Evolutionary conservation across 2,888 invertebrate genomes (phyloP).

Genomic region (Dusona sp.): DNA sequence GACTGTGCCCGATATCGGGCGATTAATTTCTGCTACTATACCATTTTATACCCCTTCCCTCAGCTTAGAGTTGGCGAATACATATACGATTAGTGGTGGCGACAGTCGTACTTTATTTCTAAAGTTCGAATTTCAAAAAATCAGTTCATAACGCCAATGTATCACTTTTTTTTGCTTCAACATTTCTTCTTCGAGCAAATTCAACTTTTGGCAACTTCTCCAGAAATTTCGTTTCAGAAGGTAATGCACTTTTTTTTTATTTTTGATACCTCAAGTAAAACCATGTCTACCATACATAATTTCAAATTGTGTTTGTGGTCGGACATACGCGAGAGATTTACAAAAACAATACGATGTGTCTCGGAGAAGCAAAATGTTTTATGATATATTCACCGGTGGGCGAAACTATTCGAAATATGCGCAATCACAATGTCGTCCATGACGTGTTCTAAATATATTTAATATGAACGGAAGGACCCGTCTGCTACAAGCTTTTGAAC

Average conservation of each 20-base stretch:
- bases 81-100: not conserved
- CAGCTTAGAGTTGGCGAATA: not conserved
- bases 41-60: conserved; percentile 12
- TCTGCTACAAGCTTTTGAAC: not conserved
- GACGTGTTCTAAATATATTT: not conserved
- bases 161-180: not conserved
- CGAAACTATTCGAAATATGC: conserved; percentile 32
- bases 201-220: not conserved
- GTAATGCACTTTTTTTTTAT: not conserved
- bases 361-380: conserved; percentile 3
- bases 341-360: not conserved
- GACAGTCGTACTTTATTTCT: not conserved
- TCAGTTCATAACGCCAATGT: not conserved
- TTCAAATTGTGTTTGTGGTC: not conserved
- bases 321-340: too few relatives aligned
- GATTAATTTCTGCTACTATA: conserved; percentile 54
- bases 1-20: conserved; percentile 61
- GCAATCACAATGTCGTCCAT: conserved; percentile 14
- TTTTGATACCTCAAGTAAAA: not conserved
- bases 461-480: not conserved
- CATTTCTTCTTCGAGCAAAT: not conserved
- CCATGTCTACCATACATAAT: not conserved
- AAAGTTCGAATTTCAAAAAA: not conserved
- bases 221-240: not conserved
- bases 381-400: not conserved